Conservation (phyloP, 2,888 invertebrate species). For the Crematogaster levior region DNA sequence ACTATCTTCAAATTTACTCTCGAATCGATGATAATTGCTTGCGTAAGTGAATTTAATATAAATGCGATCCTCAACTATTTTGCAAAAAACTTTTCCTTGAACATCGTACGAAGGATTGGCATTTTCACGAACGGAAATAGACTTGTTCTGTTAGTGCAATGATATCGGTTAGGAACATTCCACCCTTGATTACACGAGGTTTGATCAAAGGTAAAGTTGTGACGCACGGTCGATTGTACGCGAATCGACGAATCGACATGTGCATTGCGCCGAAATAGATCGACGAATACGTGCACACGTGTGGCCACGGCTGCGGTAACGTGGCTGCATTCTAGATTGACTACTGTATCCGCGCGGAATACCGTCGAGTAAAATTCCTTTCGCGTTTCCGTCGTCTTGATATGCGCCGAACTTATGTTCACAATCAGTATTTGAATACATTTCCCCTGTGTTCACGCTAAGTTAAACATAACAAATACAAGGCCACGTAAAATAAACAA, state of each 20-base stretch:
- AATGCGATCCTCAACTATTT: not conserved
- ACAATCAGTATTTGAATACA: not conserved
- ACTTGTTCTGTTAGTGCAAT: not conserved
- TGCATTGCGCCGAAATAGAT: constrained; percentile 51
- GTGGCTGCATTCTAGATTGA: constrained; percentile 46
- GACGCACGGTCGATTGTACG: constrained; percentile 49
- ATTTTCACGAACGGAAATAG: not conserved
- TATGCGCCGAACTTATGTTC: constrained; percentile 14
- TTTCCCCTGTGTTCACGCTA: not conserved
- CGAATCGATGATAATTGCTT: not conserved
- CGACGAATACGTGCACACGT: constrained; percentile 22
- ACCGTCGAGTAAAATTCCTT: constrained; percentile 52
- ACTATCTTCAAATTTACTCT: not conserved
- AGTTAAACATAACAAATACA: not conserved
- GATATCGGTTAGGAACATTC: constrained; percentile 23
- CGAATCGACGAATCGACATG: constrained; percentile 56
- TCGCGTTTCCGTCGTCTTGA: constrained; percentile 30
- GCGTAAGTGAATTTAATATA: not conserved
- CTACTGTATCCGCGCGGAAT: constrained; percentile 33
- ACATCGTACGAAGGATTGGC: not conserved
- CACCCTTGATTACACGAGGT: constrained; percentile 57
- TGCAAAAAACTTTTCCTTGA: not conserved
- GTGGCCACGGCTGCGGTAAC: constrained; percentile 5
- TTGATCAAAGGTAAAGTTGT: constrained; percentile 70
- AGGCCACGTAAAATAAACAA: not conserved